Evolutionary conservation across 2,797 vertebrate species (phyloP).

Genomic region (Molossus alvarezi): DNA sequence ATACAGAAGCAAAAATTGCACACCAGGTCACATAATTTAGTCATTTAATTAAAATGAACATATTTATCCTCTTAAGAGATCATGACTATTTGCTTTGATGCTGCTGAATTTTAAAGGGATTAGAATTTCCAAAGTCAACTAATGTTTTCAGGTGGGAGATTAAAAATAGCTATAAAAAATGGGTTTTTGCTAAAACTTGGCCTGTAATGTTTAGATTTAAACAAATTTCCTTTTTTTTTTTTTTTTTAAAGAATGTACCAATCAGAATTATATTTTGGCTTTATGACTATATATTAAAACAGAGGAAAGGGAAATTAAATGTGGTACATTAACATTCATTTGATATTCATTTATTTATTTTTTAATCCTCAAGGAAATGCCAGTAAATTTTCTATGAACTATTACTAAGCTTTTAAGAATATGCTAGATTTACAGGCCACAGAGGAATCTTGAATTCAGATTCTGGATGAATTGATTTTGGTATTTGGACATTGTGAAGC

Average conservation of each 20-base stretch:
- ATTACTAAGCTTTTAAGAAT: constrained; percentile 58
- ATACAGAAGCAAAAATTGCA: constrained; percentile 72
- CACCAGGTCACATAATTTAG: constrained; percentile 64
- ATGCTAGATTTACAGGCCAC: constrained; percentile 23
- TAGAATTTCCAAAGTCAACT: constrained; percentile 75
- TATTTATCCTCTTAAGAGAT: constrained; percentile 80
- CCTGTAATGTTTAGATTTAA: constrained; percentile 39
- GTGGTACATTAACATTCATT: constrained; percentile 50
- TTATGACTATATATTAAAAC: constrained; percentile 43
- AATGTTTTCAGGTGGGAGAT: constrained; percentile 68
- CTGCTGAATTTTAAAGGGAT: constrained; percentile 74
- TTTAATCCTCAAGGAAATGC: constrained; percentile 67
- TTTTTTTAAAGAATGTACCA: constrained; percentile 35
- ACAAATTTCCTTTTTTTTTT: constrained; percentile 48
- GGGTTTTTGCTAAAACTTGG: constrained; percentile 64
- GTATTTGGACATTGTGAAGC: constrained; percentile 24
- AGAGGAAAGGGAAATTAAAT: constrained; percentile 56
- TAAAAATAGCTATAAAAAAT: constrained; percentile 69
- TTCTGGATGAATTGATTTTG: constrained; percentile 24
- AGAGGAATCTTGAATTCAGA: constrained; percentile 44
- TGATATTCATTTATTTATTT: constrained; percentile 24
- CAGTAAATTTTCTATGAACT: constrained; percentile 60
- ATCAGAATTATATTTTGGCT: constrained; percentile 46
- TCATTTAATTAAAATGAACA: constrained; percentile 78
- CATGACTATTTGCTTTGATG: constrained; percentile 76